These are phyloP conservation scores for Onychostoma macrolepis DNA, from an alignment of 2,113 vertebrate genomes.

Conservation along the genomic window DNA sequence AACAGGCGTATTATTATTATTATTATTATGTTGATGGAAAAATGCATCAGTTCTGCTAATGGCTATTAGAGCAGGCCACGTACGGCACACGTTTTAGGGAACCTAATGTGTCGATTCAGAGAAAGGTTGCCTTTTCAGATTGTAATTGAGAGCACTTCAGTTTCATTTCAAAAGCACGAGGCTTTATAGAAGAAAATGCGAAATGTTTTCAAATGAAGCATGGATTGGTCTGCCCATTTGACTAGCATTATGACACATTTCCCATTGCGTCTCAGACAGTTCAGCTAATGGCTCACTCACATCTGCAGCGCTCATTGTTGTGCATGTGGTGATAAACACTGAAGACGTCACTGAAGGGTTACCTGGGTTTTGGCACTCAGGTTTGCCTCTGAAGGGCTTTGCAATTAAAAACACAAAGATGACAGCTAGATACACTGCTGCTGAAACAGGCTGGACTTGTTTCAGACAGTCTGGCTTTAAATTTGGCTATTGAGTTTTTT, in stretches of 20 bases:
- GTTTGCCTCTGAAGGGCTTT: background rate
- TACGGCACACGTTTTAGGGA: constrained; percentile 54
- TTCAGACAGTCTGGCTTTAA: background rate
- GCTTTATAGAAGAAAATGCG: constrained; percentile 49
- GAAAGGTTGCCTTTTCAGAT: constrained; percentile 61
- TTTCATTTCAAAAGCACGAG: constrained; percentile 54
- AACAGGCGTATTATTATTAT: constrained; percentile 3
- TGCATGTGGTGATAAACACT: constrained; percentile 19
- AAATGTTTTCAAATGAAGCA: constrained; percentile 39
- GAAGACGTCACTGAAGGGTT: constrained; percentile 54
- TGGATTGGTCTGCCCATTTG: constrained; percentile 7
- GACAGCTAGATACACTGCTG: background rate
- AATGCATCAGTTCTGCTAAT: constrained; percentile 66
- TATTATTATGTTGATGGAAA: constrained; percentile 64
- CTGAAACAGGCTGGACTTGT: background rate
- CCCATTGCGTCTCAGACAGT: constrained; percentile 13
- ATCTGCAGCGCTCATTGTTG: constrained; percentile 9
- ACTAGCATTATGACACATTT: constrained; percentile 26
- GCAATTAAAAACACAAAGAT: constrained; percentile 20
- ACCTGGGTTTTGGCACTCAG: background rate
- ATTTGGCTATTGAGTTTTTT: background rate
- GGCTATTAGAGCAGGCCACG: constrained; percentile 54
- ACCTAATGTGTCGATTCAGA: constrained; percentile 58
- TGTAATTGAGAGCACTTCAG: constrained; percentile 66
- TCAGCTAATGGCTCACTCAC: constrained; percentile 15